phyloP scores from a whole-genome alignment of 2,113 vertebrate species.

The Coracopsis vasa region DNA sequence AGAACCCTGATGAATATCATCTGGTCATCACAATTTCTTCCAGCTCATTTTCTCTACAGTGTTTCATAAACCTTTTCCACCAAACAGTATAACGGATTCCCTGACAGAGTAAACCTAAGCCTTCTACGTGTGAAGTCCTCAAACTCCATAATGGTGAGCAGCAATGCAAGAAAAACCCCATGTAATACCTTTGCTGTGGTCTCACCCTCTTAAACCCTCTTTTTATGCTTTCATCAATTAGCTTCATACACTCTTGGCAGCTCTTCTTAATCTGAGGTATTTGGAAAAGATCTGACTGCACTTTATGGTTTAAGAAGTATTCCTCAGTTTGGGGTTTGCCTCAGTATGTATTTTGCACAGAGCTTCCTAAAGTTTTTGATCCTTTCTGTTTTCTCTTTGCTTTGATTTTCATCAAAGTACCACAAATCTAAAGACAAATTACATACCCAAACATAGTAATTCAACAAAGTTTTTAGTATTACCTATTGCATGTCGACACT shows the following conservation, averaged over 20 bases:
- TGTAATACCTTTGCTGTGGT: not conserved
- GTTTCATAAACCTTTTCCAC: not conserved
- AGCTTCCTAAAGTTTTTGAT: not conserved
- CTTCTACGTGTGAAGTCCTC: not conserved
- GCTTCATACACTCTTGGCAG: not conserved
- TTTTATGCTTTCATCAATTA: not conserved
- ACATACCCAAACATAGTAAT: not conserved
- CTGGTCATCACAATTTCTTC: not conserved
- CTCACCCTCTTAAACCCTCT: not conserved
- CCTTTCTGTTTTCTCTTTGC: not conserved
- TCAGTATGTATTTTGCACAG: not conserved
- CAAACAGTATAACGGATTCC: not conserved
- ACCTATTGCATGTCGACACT: not conserved
- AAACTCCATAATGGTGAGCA: not conserved
- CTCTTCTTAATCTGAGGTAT: not conserved
- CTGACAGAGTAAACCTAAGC: not conserved
- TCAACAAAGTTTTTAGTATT: not conserved
- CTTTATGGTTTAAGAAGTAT: not conserved
- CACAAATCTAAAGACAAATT: not conserved
- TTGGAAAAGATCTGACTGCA: not conserved
- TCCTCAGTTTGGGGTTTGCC: not conserved
- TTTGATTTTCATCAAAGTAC: not conserved
- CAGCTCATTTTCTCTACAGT: not conserved
- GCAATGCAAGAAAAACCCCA: fast-evolving
- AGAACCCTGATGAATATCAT: not conserved